Evolutionary conservation across 2,797 vertebrate genomes (phyloP).

Genomic region (Helarctos malayanus): DNA sequence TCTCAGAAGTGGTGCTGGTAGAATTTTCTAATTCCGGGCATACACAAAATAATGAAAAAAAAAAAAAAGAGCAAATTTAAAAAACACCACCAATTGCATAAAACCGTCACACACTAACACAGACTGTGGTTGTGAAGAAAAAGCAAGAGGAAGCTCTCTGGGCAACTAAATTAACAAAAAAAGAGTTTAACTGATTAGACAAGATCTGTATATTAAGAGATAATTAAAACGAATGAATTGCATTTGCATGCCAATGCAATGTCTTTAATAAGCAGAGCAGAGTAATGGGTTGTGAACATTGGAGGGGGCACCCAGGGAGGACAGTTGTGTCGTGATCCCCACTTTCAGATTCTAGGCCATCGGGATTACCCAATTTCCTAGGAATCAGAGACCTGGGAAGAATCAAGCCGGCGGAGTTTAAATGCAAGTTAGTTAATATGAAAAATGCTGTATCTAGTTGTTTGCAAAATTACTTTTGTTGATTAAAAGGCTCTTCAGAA

Average conservation of each 20-base stretch:
- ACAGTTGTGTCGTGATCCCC: not conserved
- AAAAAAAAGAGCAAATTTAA: slow-evolving; percentile 26
- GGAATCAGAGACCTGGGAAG: slow-evolving; percentile 84
- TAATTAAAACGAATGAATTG: slow-evolving; percentile 85
- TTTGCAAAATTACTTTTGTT: slow-evolving; percentile 97
- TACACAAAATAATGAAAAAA: not conserved
- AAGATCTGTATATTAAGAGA: slow-evolving; percentile 79
- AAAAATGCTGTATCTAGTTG: slow-evolving; percentile 94
- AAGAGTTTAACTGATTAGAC: slow-evolving; percentile 77
- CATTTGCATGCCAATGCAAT: slow-evolving; percentile 67
- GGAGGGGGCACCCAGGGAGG: slow-evolving; percentile 45
- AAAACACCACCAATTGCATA: not conserved
- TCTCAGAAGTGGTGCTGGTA: not conserved
- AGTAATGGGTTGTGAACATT: slow-evolving; percentile 65
- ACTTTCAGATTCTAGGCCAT: slow-evolving; percentile 71
- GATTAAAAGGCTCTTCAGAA: slow-evolving; percentile 97
- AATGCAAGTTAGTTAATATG: slow-evolving; percentile 92
- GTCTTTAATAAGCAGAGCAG: slow-evolving; percentile 77
- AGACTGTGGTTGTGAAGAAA: slow-evolving; percentile 62
- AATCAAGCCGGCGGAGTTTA: slow-evolving; percentile 87
- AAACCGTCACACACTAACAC: not conserved
- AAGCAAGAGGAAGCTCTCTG: slow-evolving; percentile 66
- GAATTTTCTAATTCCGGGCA: slow-evolving; percentile 54
- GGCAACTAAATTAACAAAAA: slow-evolving; percentile 51
- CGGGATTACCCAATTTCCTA: slow-evolving; percentile 86